Conservation (phyloP, 1,140 invertebrate genomes). For the Caenorhabditis remanei region DNA sequence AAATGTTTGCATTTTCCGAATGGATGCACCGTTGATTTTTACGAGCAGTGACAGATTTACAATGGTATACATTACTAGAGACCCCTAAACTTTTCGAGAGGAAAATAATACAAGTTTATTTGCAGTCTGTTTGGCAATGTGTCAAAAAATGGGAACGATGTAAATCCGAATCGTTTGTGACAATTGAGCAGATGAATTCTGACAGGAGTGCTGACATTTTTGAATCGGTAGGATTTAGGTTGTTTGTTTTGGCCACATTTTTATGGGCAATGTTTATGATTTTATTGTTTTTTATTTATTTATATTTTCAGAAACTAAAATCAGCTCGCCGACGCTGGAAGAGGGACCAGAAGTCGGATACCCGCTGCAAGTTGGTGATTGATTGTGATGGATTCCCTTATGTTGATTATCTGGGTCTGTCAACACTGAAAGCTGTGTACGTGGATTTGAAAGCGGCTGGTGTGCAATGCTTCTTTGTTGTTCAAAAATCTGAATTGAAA, state of each 20-base stretch:
- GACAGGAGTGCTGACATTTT: slow-evolving; percentile 56
- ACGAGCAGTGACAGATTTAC: slow-evolving; percentile 74
- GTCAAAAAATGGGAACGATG: slow-evolving; percentile 63
- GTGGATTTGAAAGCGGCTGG: slow-evolving; percentile 67
- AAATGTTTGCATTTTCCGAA: slow-evolving; percentile 73
- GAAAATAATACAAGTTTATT: not conserved
- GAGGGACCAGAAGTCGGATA: slow-evolving; percentile 57
- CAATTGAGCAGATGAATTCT: slow-evolving; percentile 64
- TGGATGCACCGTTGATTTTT: slow-evolving; percentile 76
- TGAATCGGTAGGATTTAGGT: slow-evolving; percentile 21
- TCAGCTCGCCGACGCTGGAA: slow-evolving; percentile 60
- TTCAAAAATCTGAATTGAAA: slow-evolving; percentile 72
- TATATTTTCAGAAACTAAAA: slow-evolving; percentile 57
- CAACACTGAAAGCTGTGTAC: slow-evolving; percentile 73
- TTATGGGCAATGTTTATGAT: not conserved
- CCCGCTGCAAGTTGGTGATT: slow-evolving; percentile 70
- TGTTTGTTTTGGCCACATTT: not conserved
- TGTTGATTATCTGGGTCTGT: slow-evolving; percentile 73
- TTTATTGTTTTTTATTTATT: not conserved
- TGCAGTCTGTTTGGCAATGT: slow-evolving; percentile 57
- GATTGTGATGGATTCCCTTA: slow-evolving; percentile 76
- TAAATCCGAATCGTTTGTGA: slow-evolving; percentile 59
- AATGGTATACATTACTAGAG: slow-evolving; percentile 61
- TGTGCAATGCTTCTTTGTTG: slow-evolving; percentile 70
- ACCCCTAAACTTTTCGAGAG: not conserved